Conservation (phyloP, 1,140 invertebrate species). For the Kradibia gibbosae region DNA sequence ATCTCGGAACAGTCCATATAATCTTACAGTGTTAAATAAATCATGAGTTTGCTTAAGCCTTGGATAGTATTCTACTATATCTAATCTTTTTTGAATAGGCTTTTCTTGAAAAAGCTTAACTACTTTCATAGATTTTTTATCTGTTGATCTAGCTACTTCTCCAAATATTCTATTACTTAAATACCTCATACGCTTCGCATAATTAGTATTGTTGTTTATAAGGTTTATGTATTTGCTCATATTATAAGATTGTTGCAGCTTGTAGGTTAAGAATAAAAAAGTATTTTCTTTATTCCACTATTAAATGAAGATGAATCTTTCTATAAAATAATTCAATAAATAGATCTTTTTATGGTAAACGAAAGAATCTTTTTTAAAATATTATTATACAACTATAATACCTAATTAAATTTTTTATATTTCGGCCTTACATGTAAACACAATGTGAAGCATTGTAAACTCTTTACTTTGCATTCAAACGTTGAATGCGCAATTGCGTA, state of each 20-base stretch:
- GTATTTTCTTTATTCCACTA: background rate
- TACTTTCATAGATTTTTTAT: slow-evolving; percentile 84
- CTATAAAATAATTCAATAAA: background rate
- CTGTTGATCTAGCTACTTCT: slow-evolving; percentile 85
- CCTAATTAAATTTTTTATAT: no score
- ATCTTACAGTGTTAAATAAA: slow-evolving; percentile 81
- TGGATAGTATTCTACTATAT: slow-evolving; percentile 90
- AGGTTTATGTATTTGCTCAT: slow-evolving; percentile 81
- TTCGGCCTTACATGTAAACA: no score
- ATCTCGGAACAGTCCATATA: slow-evolving; percentile 88
- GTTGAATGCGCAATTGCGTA: no score
- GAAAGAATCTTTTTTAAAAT: background rate
- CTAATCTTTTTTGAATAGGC: slow-evolving; percentile 82
- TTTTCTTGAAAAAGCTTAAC: slow-evolving; percentile 84
- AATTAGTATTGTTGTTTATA: slow-evolving; percentile 80
- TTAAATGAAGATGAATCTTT: background rate
- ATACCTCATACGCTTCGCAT: slow-evolving; percentile 88
- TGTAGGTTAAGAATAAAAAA: background rate
- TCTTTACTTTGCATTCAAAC: no score
- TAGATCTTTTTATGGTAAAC: background rate
- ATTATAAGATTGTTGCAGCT: slow-evolving; percentile 31
- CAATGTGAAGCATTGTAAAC: no score
- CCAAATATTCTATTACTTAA: slow-evolving; percentile 92
- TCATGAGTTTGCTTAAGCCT: slow-evolving; percentile 82
- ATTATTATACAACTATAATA: background rate